phyloP scores from a whole-genome alignment of 2,888 invertebrate species.

The Ypsolopha scabrella region DNA sequence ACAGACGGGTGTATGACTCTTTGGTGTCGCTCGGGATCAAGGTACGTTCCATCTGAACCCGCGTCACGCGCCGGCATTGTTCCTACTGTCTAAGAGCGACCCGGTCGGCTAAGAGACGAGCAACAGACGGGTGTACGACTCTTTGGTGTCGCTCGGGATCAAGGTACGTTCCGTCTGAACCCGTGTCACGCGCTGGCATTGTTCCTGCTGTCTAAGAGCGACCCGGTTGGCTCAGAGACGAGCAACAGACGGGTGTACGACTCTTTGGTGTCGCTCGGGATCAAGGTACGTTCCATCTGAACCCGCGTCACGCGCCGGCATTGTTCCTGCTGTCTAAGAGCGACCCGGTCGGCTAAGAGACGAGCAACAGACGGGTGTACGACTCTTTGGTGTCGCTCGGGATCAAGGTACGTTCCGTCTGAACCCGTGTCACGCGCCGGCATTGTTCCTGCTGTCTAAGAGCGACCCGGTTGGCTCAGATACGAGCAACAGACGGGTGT shows the following conservation, averaged over 20 bases:
- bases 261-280: too few species aligned
- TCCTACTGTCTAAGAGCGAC: conserved; percentile 74
- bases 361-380: background rate
- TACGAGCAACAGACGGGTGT: background rate
- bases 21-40: conserved; percentile 83
- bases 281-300: background rate
- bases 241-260: background rate
- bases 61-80: conserved; percentile 80
- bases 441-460: background rate
- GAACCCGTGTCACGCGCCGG: background rate
- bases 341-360: background rate
- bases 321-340: background rate
- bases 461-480: background rate
- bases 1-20: conserved; percentile 76
- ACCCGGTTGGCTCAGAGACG: background rate
- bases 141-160: conserved; percentile 81
- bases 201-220: background rate
- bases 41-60: conserved; percentile 80
- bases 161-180: conserved; percentile 57
- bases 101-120: conserved; percentile 82
- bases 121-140: conserved; percentile 78
- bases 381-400: too few species aligned
- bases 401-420: background rate
- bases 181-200: background rate
- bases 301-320: background rate